Evolutionary conservation across 2,113 vertebrate genomes (phyloP), one percentile per base, ranked within the genome.

Genomic region (Reinhardtius hippoglossoides): DNA sequence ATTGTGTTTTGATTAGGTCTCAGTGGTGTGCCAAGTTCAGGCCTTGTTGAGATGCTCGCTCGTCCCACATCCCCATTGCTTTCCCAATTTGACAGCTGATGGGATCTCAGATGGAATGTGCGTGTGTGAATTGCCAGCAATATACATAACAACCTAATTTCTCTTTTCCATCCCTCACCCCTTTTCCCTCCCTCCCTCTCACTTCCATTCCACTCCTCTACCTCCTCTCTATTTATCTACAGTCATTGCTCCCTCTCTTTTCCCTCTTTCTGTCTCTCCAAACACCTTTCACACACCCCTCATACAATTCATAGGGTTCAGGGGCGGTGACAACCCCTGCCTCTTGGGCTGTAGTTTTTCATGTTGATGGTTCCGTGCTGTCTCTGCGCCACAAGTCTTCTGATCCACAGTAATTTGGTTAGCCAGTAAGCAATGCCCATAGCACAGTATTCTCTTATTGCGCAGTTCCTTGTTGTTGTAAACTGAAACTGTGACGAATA

Each of bases 1-100:
- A 93, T 94, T 93, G 92, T 92, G 87, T 94, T 94, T 93, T 94
- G 87, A 94, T 93, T 92, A 93, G 91, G 85, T 94, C 90, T 91
- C 88, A 88, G 90, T 86, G 85, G 88, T 83, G 77, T 50, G 56
- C 88, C 80, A 78, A 76, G 83, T 91, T 91, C 85, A 81, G 84
- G 81, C 80, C 88, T 91, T 81, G 90, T 90, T 91, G 86, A 92
- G 91, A 92, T 88, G 91, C 87, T 81, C 71, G 75, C 87, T 80
- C 68, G 84, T 89, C 89, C 87, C 78, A 90, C 91, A 91, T 94
- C 84, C 85, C 87, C 83, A 85, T 92, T 83, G 82, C 91, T 90
- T 91, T 92, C 87, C 84, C 92, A 93, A 89, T 94, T 92, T 94
- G 94, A 93, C 93, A 92, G 89, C 74, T 93, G 93, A 94, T 94